A percentile compares a stretch with the other conserved stretches of the same genome.
Conservation (phyloP, 2,888 invertebrate genomes). For the Lamellibrachia columna region DNA sequence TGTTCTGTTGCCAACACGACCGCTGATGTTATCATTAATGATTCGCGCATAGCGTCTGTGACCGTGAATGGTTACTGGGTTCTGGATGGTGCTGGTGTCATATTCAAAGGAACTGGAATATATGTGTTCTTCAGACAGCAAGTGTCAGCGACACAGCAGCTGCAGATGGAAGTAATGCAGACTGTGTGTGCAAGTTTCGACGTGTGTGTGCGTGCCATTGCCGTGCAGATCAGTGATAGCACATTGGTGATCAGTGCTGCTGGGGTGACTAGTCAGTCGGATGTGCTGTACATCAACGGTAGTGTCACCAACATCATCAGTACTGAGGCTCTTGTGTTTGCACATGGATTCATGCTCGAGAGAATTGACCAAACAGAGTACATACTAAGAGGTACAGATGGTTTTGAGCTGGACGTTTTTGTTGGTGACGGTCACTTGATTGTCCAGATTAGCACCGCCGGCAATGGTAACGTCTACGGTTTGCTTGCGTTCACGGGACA, state of each 20-base stretch:
- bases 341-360: neutral
- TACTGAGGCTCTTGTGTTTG: neutral
- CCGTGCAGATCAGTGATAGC: constrained; percentile 30
- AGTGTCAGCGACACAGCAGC: neutral
- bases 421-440: neutral
- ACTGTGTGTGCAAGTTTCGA: constrained; percentile 34
- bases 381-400: neutral
- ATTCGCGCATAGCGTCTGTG: constrained; percentile 30
- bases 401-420: constrained; percentile 1
- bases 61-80: constrained; percentile 44
- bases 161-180: constrained; percentile 35
- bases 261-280: neutral
- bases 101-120: constrained; percentile 38
- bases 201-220: constrained; percentile 34
- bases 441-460: neutral
- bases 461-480: neutral
- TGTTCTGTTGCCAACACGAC: constrained; percentile 31
- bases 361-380: neutral
- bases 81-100: constrained; percentile 46
- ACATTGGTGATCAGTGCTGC: neutral
- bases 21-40: neutral
- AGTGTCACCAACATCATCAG: neutral
- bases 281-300: neutral
- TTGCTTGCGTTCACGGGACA: neutral
- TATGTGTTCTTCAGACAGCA: constrained; percentile 32